phyloP scores from a whole-genome alignment of 1,140 invertebrate genomes.

The Scylla paramamosain region DNA sequence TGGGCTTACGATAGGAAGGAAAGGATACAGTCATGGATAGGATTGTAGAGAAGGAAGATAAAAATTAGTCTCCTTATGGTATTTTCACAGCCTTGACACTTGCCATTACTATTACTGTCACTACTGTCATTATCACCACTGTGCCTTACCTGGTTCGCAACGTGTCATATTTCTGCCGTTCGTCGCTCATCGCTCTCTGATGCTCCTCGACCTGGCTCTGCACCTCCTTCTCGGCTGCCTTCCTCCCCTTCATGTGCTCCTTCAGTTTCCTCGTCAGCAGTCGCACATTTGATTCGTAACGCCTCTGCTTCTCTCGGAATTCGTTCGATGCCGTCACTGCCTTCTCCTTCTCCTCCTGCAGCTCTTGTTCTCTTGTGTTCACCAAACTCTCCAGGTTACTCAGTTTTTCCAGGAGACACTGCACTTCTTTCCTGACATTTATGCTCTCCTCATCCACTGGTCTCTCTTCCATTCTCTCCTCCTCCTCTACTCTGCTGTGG shows the following conservation, averaged over 20 bases:
- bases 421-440: neutral
- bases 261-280: conserved; percentile 68
- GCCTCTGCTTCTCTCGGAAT: conserved; percentile 63
- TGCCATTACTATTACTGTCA: too few species aligned
- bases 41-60: too few species aligned
- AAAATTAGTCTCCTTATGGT: too few species aligned
- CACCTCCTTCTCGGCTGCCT: conserved; percentile 70
- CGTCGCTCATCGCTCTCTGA: conserved; percentile 59
- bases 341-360: conserved; percentile 56
- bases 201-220: conserved; percentile 55
- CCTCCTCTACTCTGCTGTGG: neutral
- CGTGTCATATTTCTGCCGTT: conserved; percentile 62
- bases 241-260: conserved; percentile 71
- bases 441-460: neutral
- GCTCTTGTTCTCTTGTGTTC: conserved; percentile 46
- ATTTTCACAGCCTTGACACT: too few species aligned
- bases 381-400: conserved; percentile 38
- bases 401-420: conserved; percentile 42
- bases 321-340: conserved; percentile 24
- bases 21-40: too few species aligned
- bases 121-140: too few species aligned
- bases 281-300: conserved; percentile 70
- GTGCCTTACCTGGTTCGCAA: conserved; percentile 61
- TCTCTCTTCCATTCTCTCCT: conserved; percentile 4
- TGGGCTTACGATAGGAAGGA: neutral